These are phyloP conservation scores for Lophochroa leadbeateri DNA, from an alignment of 2,113 vertebrate genomes.

Conservation along the genomic window DNA sequence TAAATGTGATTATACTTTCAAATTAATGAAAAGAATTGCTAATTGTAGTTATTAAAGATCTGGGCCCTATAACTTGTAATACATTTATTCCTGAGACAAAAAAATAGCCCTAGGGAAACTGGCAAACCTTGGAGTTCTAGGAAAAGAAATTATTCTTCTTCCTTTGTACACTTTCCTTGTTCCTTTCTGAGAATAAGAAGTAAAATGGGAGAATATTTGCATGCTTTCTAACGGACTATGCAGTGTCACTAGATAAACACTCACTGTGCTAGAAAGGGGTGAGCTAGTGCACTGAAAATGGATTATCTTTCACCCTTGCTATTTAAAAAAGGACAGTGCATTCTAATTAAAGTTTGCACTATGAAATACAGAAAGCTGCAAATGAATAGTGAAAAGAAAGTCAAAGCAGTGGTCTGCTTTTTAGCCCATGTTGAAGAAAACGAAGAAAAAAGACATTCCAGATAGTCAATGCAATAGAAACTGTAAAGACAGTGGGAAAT, in stretches of 20 bases:
- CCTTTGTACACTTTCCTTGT: not conserved
- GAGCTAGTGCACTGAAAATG: not conserved
- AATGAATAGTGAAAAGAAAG: not conserved
- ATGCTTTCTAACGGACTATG: not conserved
- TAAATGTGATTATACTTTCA: slow-evolving; percentile 3
- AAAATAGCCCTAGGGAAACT: not conserved
- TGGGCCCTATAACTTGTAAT: not conserved
- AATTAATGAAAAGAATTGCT: not conserved
- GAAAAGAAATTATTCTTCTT: not conserved
- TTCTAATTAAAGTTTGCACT: not conserved
- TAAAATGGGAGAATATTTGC: not conserved
- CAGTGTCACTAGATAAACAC: not conserved
- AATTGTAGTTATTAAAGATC: not conserved
- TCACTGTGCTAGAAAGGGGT: not conserved
- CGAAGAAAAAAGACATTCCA: not conserved
- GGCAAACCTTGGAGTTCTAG: not conserved
- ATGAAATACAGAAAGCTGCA: not conserved
- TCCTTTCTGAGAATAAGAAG: not conserved
- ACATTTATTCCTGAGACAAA: not conserved
- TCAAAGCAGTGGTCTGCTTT: not conserved
- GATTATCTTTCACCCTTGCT: not conserved
- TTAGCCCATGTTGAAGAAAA: not conserved
- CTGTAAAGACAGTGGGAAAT: not conserved
- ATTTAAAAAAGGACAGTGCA: not conserved
- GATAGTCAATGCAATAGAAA: not conserved